phyloP scores from a whole-genome alignment of 2,888 invertebrate species.

The Tenthredo mesomela region DNA sequence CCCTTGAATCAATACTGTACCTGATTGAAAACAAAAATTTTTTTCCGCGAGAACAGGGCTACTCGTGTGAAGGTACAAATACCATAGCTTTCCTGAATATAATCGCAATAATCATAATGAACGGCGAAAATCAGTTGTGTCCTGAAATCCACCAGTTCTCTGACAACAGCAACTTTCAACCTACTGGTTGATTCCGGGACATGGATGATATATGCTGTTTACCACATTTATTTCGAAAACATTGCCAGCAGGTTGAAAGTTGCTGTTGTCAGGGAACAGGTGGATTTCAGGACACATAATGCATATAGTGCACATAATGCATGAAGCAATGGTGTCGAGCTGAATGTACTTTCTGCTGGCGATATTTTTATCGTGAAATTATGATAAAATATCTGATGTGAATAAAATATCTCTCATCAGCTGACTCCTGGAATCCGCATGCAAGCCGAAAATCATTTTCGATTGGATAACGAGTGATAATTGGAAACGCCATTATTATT shows the following conservation, averaged over 20 bases:
- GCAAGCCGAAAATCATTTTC: background rate
- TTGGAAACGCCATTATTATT: background rate
- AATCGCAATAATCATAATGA: background rate
- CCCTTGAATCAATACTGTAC: too few relatives aligned
- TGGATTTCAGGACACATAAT: background rate
- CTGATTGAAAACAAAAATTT: too few relatives aligned
- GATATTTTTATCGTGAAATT: background rate
- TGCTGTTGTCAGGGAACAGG: background rate
- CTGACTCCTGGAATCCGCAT: background rate
- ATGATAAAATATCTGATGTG: background rate
- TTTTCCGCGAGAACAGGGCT: too few relatives aligned
- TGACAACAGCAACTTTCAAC: background rate
- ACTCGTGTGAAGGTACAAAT: background rate
- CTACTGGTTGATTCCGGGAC: background rate
- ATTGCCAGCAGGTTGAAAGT: background rate
- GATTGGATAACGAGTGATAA: background rate
- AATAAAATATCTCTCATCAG: background rate
- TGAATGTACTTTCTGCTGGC: background rate
- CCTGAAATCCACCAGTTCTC: background rate
- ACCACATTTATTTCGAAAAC: background rate
- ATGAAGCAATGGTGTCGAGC: background rate
- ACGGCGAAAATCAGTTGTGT: background rate
- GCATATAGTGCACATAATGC: background rate
- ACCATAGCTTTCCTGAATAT: too few relatives aligned
- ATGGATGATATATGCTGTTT: background rate